These are phyloP conservation scores for Gryon sp. DNA, from an alignment of 1,140 invertebrate species.

Conservation along the genomic window DNA sequence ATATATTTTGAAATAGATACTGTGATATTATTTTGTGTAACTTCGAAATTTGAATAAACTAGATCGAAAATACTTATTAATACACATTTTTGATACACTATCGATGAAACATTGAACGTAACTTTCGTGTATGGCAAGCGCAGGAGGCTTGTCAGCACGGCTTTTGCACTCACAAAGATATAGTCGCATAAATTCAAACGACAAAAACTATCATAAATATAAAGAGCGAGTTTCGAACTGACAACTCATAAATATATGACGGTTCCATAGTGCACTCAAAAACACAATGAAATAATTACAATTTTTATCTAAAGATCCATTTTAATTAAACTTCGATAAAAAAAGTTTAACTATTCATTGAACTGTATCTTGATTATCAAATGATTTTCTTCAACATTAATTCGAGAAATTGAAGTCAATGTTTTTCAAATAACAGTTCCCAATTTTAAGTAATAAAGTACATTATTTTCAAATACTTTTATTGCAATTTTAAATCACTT, in stretches of 20 bases:
- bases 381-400: too few species aligned
- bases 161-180: slow-evolving; percentile 66
- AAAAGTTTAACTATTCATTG: too few species aligned
- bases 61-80: slow-evolving; percentile 12
- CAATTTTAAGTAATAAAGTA: too few species aligned
- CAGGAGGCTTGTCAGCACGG: slow-evolving; percentile 57
- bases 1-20: too few species aligned
- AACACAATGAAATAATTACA: slow-evolving; percentile 62
- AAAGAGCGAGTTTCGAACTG: slow-evolving; percentile 62
- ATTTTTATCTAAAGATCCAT: slow-evolving; percentile 34
- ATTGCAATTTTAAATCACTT: neutral
- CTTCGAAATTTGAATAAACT: too few species aligned
- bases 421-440: too few species aligned
- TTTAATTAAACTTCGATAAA: slow-evolving; percentile 45
- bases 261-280: slow-evolving; percentile 27
- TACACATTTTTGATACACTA: slow-evolving; percentile 49
- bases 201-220: slow-evolving; percentile 69
- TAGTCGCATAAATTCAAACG: slow-evolving; percentile 62
- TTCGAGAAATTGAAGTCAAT: too few species aligned
- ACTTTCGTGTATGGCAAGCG: slow-evolving; percentile 52
- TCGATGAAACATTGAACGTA: slow-evolving; percentile 53
- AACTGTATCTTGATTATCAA: too few species aligned
- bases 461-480: too few species aligned
- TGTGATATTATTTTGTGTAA: too few species aligned
- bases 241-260: slow-evolving; percentile 65